phyloP scores from a whole-genome alignment of 2,888 invertebrate species.

The Lasioglossum villosulum region DNA sequence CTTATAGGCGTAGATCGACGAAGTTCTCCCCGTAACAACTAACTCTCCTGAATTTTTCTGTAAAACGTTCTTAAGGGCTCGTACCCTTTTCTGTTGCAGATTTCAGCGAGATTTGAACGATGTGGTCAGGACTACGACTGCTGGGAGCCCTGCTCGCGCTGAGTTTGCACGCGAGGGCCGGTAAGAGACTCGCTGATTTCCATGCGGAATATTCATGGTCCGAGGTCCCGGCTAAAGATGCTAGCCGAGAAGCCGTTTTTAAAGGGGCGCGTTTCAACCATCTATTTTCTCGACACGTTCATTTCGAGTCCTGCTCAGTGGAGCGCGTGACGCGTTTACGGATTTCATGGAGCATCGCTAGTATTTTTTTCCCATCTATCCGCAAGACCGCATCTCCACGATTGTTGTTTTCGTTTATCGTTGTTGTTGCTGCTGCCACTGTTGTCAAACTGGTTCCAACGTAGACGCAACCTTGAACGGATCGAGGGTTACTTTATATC shows the following conservation, averaged over 20 bases:
- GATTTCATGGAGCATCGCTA: constrained; percentile 58
- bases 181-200: constrained; percentile 57
- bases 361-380: constrained; percentile 60
- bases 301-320: constrained; percentile 65
- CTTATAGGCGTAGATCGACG: constrained; percentile 19
- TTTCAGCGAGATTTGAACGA: constrained; percentile 49
- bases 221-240: constrained; percentile 4
- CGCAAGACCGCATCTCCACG: constrained; percentile 20
- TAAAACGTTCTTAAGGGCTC: no score
- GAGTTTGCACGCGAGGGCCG: constrained; percentile 49
- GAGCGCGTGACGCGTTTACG: constrained; percentile 63
- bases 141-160: constrained; percentile 62
- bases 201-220: not conserved
- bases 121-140: constrained; percentile 60
- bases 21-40: no score
- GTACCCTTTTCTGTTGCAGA: constrained; percentile 58
- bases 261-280: constrained; percentile 10
- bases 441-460: constrained; percentile 80
- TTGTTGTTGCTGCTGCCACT: constrained; percentile 49
- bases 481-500: constrained; percentile 27
- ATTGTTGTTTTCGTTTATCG: constrained; percentile 69
- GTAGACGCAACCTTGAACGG: constrained; percentile 40
- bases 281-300: constrained; percentile 50
- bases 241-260: not conserved
- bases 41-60: no score